These are phyloP conservation scores for Sphaerophoria rueppellii DNA, from an alignment of 2,888 invertebrate genomes.

Conservation along the genomic window DNA sequence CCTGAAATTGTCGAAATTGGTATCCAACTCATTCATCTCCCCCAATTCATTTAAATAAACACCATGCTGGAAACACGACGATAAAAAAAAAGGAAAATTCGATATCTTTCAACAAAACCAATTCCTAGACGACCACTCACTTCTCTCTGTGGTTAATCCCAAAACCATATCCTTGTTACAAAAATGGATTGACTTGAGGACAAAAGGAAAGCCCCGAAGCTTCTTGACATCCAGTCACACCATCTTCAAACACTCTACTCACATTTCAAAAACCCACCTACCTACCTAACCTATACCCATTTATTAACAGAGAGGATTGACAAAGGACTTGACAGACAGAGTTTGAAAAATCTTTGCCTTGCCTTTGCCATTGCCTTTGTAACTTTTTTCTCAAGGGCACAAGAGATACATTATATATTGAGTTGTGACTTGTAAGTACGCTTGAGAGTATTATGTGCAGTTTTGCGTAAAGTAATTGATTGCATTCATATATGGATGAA, in stretches of 20 bases:
- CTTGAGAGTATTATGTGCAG: constrained; percentile 29
- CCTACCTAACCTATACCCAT: background rate
- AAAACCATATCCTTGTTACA: constrained; percentile 28
- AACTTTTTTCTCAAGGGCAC: constrained; percentile 58
- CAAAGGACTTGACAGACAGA: background rate
- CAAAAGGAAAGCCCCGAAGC: background rate
- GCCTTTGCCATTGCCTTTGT: constrained; percentile 28
- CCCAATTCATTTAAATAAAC: too few species aligned
- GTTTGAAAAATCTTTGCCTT: constrained; percentile 14
- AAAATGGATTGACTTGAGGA: background rate
- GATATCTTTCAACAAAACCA: too few species aligned
- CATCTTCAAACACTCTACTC: constrained; percentile 13
- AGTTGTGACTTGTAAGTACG: background rate
- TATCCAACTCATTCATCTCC: too few species aligned
- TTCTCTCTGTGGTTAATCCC: constrained; percentile 10
- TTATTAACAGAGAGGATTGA: background rate
- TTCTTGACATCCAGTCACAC: constrained; percentile 36
- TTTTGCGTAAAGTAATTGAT: constrained; percentile 66
- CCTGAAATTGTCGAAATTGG: too few species aligned
- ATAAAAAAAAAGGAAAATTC: too few species aligned
- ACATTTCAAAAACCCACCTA: background rate
- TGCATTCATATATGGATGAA: constrained; percentile 59
- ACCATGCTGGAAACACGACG: too few species aligned
- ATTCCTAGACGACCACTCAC: constrained; percentile 10
- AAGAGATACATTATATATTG: background rate